These are phyloP conservation scores for Lucilia cuprina DNA, from an alignment of 1,140 invertebrate species.

Conservation along the genomic window DNA sequence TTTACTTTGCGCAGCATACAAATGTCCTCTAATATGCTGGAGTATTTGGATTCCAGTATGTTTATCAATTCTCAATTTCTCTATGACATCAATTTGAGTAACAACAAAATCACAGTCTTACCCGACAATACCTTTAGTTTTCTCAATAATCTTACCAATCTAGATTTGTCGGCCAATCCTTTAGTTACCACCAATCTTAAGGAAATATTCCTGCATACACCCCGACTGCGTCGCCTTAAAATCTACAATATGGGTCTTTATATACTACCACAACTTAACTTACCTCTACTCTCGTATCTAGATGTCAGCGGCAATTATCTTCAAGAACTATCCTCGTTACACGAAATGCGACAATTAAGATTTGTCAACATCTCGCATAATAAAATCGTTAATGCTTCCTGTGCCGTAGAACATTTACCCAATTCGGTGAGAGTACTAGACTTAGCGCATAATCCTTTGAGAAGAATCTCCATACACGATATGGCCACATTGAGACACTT, in stretches of 20 bases:
- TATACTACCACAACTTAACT: constrained; percentile 72
- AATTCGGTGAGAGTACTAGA: constrained; percentile 54
- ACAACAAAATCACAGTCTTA: constrained; percentile 82
- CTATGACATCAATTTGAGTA: constrained; percentile 78
- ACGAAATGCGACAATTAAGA: constrained; percentile 67
- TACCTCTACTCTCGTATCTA: constrained; percentile 68
- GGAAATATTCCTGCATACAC: constrained; percentile 87
- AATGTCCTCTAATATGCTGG: constrained; percentile 80
- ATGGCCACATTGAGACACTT: constrained; percentile 51
- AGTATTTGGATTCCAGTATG: constrained; percentile 86
- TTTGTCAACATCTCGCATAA: constrained; percentile 72
- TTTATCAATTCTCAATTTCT: constrained; percentile 83
- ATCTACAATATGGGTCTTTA: constrained; percentile 77
- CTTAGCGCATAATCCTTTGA: constrained; percentile 58
- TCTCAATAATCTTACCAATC: constrained; percentile 75
- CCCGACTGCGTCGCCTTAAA: constrained; percentile 77
- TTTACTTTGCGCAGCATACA: constrained; percentile 78
- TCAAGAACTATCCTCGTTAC: constrained; percentile 63
- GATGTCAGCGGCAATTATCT: constrained; percentile 62
- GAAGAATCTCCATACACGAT: constrained; percentile 56
- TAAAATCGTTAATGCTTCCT: constrained; percentile 64
- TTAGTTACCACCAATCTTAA: constrained; percentile 84
- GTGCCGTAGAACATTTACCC: constrained; percentile 57
- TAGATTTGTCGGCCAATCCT: constrained; percentile 84
- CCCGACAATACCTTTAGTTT: constrained; percentile 90